These are phyloP conservation scores for Polydrusus cervinus DNA, from an alignment of 2,888 invertebrate species.

Conservation along the genomic window DNA sequence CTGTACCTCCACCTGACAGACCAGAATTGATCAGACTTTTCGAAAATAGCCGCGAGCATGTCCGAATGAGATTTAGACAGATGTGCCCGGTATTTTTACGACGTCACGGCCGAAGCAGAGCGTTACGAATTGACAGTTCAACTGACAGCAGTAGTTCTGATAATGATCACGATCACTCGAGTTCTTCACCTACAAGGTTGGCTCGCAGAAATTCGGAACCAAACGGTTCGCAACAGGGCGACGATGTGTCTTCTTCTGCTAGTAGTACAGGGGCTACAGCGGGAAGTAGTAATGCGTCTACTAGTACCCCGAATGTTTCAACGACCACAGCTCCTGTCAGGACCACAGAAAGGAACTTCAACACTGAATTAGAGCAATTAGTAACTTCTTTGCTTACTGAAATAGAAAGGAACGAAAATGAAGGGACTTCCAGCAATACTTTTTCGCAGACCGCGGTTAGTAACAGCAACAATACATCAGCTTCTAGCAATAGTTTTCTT, in stretches of 20 bases:
- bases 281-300: conserved; percentile 19
- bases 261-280: conserved; percentile 9
- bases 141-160: conserved; percentile 67
- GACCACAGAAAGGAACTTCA: conserved; percentile 60
- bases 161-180: conserved; percentile 46
- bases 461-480: neutral
- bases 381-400: conserved; percentile 62
- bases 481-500: neutral
- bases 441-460: conserved; percentile 23
- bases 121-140: conserved; percentile 57
- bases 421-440: conserved; percentile 39
- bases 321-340: conserved; percentile 6
- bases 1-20: conserved; percentile 62
- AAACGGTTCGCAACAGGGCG: conserved; percentile 13
- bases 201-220: conserved; percentile 38
- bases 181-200: conserved; percentile 30
- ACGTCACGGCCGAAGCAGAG: conserved; percentile 58
- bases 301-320: conserved; percentile 33
- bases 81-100: conserved; percentile 62
- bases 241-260: conserved; percentile 12
- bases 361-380: conserved; percentile 63
- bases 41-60: conserved; percentile 61
- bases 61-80: conserved; percentile 59
- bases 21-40: conserved; percentile 63
- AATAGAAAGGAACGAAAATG: conserved; percentile 58